Evolutionary conservation across 2,113 vertebrate species (phyloP), one percentile per base, ranked within the genome.

Genomic region (Regulus satrapa): DNA sequence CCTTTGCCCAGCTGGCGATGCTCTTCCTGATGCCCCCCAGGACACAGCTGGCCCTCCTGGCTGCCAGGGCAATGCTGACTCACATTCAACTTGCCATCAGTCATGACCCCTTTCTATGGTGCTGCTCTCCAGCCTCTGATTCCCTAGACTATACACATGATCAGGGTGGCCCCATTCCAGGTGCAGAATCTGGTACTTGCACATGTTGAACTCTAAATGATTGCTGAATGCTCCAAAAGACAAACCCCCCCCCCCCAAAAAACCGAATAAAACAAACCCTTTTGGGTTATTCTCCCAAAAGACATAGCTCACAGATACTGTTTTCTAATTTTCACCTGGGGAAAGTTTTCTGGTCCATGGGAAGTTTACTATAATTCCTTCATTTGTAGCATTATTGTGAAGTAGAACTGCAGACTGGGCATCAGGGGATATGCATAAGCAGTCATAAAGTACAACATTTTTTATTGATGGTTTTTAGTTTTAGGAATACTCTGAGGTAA

Each of bases 1-100:
- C 46, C 18, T 28, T 68, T 28, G 10, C 29, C 12, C 0, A 0
- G 15, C 18, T 68, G 52, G 11, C 0, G 0, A 45, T 77, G 32
- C 13, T 77, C 28, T 32, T 11, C 26, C 26, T 68, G 52, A 36
- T 59, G 12, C 2, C 0, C 6, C 6, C 9, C 38, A 52, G 32
- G 18, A 8, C 45, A 28, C 0, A 0, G 1, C 1, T 52, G 41
- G 5, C 29, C 7, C 25, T 63, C 10, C 25, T 48, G 34, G 17
- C 41, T 71, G 20, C 7, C 66, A 41, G 34, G 38, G 8, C 28
- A 7, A 23, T 61, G 10, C 38, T 61, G 38, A 9, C 23, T 29
- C 54, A 52, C 0, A 11, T n/a, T 62, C 34, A 71, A 12, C 10
- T 62, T 62, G 2, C 10, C 8, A 18, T 12, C 1, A 1, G 12